phyloP scores from a whole-genome alignment of 2,113 vertebrate species.

The Acrocephalus arundinaceus region DNA sequence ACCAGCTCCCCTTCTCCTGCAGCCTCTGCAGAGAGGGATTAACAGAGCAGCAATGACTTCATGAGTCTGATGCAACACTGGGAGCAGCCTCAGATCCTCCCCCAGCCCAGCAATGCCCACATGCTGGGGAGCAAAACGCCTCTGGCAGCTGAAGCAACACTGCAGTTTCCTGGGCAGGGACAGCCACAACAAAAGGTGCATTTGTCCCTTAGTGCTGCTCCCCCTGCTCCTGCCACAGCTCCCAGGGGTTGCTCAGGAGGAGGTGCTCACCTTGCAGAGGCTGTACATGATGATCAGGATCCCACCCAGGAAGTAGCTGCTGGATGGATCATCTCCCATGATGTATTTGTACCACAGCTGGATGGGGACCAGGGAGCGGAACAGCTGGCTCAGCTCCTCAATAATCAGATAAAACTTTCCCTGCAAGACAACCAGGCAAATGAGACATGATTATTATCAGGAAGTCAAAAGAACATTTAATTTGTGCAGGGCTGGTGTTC shows the following conservation, averaged over 20 bases:
- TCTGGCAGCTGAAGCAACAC: neutral
- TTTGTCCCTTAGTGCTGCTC: neutral
- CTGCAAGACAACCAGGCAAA: constrained; percentile 71
- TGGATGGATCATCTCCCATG: constrained; percentile 92
- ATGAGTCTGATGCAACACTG: constrained; percentile 48
- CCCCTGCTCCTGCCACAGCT: neutral
- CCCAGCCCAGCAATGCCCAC: neutral
- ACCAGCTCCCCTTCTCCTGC: neutral
- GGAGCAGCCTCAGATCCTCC: neutral
- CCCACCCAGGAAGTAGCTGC: constrained; percentile 92
- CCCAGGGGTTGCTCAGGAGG: neutral
- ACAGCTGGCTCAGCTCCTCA: constrained; percentile 97
- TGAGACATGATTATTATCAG: neutral
- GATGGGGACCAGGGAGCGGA: constrained; percentile 93
- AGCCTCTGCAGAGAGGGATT: neutral
- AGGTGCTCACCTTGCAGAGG: constrained; percentile 87
- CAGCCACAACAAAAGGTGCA: neutral
- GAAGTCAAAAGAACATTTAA: neutral
- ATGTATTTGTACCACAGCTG: constrained; percentile 99
- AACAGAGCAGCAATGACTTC: constrained; percentile 39
- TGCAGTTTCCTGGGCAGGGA: neutral
- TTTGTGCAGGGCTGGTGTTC: neutral
- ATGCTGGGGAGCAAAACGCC: neutral
- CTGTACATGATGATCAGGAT: constrained; percentile 93
- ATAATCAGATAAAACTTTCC: constrained; percentile 95